Evolutionary conservation across 2,113 vertebrate genomes (phyloP), one percentile per base, ranked within the genome.

Genomic region (Saccopteryx leptura): DNA sequence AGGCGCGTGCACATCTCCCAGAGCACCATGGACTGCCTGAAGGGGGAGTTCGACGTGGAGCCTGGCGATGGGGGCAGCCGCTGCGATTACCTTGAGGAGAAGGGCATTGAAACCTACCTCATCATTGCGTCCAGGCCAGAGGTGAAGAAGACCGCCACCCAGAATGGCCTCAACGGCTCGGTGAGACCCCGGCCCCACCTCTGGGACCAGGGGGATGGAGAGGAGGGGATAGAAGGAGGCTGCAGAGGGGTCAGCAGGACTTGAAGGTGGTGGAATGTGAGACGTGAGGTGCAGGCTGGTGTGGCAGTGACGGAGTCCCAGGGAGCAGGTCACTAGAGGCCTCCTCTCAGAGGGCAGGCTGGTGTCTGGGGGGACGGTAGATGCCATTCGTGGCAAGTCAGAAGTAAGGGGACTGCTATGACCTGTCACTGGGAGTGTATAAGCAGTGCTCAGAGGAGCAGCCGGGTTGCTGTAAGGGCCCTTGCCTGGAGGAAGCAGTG

Each of bases 1-100:
- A 99, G 99, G 92, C 98, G 99, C 0, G 99, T 99, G 14, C 99
- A 99, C 98, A 99, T 99, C 98, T 99, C 99, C 2, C 99, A 99
- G 97, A 99, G 98, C 98, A 99, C 99, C 74, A 95, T 99, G 98
- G 99, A 99, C 95, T 99, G 99, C 98, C 98, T 99, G 97, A 99
- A 99, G 18, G 99, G 99, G 0, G 99, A 99, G 98, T 99, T 99
- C 5, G 99, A 99, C 0, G 99, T 99, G 96, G 99, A 99, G 96
- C 99, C 99, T 0, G 99, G 99, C 0, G 98, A 99, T 1, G 99
- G 99, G 98, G 99, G 2, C 98, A 99, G 4, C 88, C 99, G 99
- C 96, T 99, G 99, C 0, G 99, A 99, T 54, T 99, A 99, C 98
- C 98, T 99, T 75, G 99, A 98, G 52, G 99, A 99, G 97, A 98